Evolutionary conservation across 2,888 invertebrate species (phyloP), one percentile per base, ranked within the genome.

Genomic region (Acrobasis repandana): DNA sequence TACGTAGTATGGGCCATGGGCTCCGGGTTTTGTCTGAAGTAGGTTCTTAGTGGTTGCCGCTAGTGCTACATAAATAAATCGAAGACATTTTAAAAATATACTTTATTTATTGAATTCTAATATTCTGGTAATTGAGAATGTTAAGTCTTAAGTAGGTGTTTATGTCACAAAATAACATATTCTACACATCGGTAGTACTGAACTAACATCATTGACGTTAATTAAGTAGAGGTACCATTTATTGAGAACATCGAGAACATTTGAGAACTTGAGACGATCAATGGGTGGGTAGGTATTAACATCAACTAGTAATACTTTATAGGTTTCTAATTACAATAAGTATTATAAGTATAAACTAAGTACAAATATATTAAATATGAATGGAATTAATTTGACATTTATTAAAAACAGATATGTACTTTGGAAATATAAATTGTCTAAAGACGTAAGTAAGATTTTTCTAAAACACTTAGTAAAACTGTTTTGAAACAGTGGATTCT

Each of bases 381-480:
- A 54, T 20, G 18, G 14, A 54, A 38, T 54, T 83, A 84, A 82
- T 83, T 83, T 82, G 80, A 85, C 80, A 63, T 80, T 54, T 77
- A 82, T 75, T 77, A 74, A 77, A 79, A 83, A 84, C 82, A 85
- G 88, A 88, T 88, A 89, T 89, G 88, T 88, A 81, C 77, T 80
- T 83, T 83, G 77, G 77, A 85, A 82, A 81, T 79, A 83, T 84
- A 83, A 71, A 72, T 76, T 74, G 73, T 76, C 71, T 65, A 62
- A 68, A 59, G 56, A 49, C 61, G 64, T 28, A 28, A 28, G 28
- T 28, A 28, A 28, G 28, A 63, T 58, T 60, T 54, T 61, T 58
- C 54, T 62, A 59, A 63, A 60, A 63, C 54, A 58, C 58, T 48
- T 51, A 61, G 52, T 57, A 56, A 56, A 56, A 43, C 56, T 56